These are phyloP conservation scores for Otolemur crassicaudatus DNA, from an alignment of 2,797 vertebrate genomes.

Conservation along the genomic window DNA sequence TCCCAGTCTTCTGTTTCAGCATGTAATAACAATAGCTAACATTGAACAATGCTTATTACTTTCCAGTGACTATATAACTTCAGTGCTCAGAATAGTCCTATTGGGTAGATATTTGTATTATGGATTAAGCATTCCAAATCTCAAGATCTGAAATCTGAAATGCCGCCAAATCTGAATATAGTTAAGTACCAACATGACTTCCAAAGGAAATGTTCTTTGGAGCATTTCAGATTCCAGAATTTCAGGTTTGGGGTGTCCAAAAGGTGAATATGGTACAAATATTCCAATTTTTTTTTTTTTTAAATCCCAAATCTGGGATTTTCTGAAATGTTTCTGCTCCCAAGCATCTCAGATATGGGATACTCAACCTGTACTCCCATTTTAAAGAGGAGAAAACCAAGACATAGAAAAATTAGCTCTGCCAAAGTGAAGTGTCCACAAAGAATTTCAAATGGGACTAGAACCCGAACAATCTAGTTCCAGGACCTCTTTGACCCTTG, in stretches of 20 bases:
- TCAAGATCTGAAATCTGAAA: background rate
- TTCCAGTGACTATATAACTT: background rate
- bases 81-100: background rate
- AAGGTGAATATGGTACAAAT: background rate
- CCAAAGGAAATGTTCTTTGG: background rate
- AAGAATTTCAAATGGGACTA: background rate
- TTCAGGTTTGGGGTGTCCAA: background rate
- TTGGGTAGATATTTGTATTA: background rate
- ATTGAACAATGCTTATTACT: background rate
- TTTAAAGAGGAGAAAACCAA: slow-evolving; percentile 44
- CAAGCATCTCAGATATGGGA: background rate
- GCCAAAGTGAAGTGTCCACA: background rate
- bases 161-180: background rate
- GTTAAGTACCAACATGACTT: background rate
- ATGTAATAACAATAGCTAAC: background rate
- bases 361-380: background rate
- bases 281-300: background rate
- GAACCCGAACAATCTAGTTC: background rate
- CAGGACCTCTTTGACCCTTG: background rate
- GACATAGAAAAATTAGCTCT: background rate
- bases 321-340: background rate
- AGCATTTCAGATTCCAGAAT: background rate
- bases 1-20: background rate
- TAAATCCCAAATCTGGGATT: background rate
- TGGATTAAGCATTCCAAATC: background rate